Base-by-base conservation (phyloP, 1,140 invertebrate genomes). In the Caenorhabditis brenneri region DNA sequence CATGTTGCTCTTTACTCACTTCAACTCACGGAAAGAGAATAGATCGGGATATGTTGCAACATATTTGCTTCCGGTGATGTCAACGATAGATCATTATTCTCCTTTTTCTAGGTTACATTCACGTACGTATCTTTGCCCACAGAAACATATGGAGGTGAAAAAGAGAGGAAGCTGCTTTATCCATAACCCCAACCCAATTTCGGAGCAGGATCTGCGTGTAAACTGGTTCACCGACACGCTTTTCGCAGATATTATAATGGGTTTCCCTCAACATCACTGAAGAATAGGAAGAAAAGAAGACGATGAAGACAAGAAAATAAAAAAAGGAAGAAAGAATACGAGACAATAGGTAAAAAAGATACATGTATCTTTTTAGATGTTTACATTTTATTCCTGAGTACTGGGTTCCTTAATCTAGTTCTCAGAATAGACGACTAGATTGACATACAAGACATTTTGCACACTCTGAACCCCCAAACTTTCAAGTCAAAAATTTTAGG, bases 291-390 rank as follows among this genome's bases (percentile, higher is more conserved):
- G 24, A 46, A 10, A 22, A 15, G 1, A 51, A 22, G 27, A n/a
- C n/a, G n/a, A n/a, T n/a, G n/a, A n/a, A n/a, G n/a, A n/a, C n/a
- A n/a, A n/a, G n/a, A n/a, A n/a, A n/a, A n/a, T n/a, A 24, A 19
- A 74, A 24, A 33, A 74, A 42, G 42, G n/a, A 42, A 12, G 10
- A 46, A 74, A 74, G 10, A 48, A 48, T 31, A 15, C 74, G 46
- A 49, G 74, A 83, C 42, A 69, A 80, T 31, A 80, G 65, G 46
- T 79, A 81, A 83, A 83, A 78, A 24, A 78, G 24, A 39, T 53
- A 60, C 42, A 42, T 80, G 46, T 33, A 31, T 51, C 7, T 79
- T 33, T 53, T 24, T 74, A n/a, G n/a, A n/a, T 46, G 6, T 24
- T 42, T 12, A n/a, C 36, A 22, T 4, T 36, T 65, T 36, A 65